A percentile compares a stretch with the other conserved stretches of the same genome.
These are phyloP conservation scores for Pachliopta kotzebuea DNA, from an alignment of 2,888 invertebrate genomes.

Conservation along the genomic window DNA sequence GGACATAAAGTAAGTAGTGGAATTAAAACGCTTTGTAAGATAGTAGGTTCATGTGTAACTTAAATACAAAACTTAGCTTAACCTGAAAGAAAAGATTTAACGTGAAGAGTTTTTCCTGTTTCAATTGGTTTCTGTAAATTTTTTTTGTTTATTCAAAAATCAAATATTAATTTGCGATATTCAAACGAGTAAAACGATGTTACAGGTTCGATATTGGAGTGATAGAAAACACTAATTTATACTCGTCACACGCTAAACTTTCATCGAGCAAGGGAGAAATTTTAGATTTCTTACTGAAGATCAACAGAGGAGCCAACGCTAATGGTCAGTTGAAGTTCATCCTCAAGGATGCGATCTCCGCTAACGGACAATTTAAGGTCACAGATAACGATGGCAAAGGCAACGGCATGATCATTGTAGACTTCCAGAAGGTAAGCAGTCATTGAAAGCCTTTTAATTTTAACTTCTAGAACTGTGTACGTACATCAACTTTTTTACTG, in stretches of 20 bases:
- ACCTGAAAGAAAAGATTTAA: too few species aligned
- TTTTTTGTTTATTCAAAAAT: too few species aligned
- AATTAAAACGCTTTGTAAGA: too few species aligned
- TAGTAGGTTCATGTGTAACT: too few species aligned
- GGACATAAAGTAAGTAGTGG: constrained; percentile 77
- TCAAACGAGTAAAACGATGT: too few species aligned
- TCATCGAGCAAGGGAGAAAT: constrained; percentile 62
- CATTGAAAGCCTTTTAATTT: not conserved
- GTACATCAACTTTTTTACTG: too few species aligned
- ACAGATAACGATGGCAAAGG: constrained; percentile 84
- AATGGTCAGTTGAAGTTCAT: constrained; percentile 77
- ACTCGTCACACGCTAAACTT: constrained; percentile 79
- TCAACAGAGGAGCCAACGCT: constrained; percentile 59
- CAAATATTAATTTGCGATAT: too few species aligned
- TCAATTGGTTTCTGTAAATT: too few species aligned
- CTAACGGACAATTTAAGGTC: constrained; percentile 82
- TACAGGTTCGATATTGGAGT: constrained; percentile 70
- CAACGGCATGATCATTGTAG: constrained; percentile 79
- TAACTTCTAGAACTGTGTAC: too few species aligned
- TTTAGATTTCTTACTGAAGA: constrained; percentile 79
- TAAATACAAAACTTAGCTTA: too few species aligned
- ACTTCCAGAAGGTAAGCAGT: constrained; percentile 73
- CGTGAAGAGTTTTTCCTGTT: too few species aligned
- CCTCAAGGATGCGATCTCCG: constrained; percentile 81
- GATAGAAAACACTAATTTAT: constrained; percentile 59